Conservation (phyloP, 2,113 vertebrate species). For the Marmota flaviventris region DNA sequence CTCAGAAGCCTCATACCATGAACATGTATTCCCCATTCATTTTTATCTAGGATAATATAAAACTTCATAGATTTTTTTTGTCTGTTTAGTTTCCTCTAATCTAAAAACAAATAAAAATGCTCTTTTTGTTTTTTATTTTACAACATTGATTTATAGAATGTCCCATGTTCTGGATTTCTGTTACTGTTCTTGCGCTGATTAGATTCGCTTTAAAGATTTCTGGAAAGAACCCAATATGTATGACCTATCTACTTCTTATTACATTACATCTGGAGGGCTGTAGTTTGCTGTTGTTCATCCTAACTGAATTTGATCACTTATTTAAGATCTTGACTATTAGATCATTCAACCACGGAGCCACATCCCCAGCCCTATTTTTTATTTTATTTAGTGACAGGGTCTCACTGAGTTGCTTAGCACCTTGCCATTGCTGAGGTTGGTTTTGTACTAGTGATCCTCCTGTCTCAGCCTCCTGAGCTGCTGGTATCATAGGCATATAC, state of each 20-base stretch:
- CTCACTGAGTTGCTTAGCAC: too few relatives aligned
- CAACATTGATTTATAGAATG: neutral
- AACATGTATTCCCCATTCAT: neutral
- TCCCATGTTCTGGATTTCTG: neutral
- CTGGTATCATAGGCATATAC: too few relatives aligned
- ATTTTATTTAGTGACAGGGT: too few relatives aligned
- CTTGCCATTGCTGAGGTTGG: too few relatives aligned
- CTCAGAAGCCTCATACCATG: neutral
- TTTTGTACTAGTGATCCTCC: too few relatives aligned
- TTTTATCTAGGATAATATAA: neutral
- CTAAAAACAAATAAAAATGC: neutral
- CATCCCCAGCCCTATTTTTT: too few relatives aligned
- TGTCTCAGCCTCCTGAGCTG: too few relatives aligned
- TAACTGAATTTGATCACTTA: neutral
- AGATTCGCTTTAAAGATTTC: neutral
- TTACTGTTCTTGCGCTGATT: neutral
- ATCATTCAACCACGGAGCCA: neutral
- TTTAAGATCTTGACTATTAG: neutral
- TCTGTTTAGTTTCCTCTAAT: neutral
- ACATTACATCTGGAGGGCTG: neutral
- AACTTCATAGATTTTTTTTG: neutral
- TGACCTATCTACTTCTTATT: neutral
- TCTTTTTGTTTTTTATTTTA: neutral
- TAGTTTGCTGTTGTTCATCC: neutral
- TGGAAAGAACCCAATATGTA: neutral